Evolutionary conservation across 1,140 invertebrate genomes (phyloP).

Genomic region (Drosophila bifasciata): DNA sequence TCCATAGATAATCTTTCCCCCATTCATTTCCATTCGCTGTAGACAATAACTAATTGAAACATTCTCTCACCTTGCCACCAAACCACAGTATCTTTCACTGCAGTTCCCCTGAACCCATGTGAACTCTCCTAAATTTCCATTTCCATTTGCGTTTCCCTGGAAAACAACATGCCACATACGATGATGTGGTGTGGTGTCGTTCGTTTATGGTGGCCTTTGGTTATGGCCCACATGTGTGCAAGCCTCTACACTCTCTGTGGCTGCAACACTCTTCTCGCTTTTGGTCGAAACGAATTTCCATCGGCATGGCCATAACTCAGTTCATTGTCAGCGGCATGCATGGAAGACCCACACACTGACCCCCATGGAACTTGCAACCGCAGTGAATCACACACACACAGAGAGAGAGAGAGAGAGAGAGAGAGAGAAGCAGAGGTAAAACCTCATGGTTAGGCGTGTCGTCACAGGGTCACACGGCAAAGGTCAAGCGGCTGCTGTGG

Average conservation of each 20-base stretch:
- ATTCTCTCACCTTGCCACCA: slow-evolving; percentile 53
- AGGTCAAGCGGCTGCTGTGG: slow-evolving; percentile 66
- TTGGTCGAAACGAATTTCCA: slow-evolving; percentile 72
- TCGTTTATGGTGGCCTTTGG: slow-evolving; percentile 23
- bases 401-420: slow-evolving; percentile 13
- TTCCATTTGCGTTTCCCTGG: slow-evolving; percentile 10
- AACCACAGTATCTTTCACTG: slow-evolving; percentile 15
- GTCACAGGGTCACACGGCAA: slow-evolving; percentile 58
- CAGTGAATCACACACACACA: too few species aligned
- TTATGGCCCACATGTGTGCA: slow-evolving; percentile 43
- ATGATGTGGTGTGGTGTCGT: slow-evolving; percentile 31
- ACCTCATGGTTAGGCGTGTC: slow-evolving; percentile 56
- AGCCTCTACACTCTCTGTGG: slow-evolving; percentile 4
- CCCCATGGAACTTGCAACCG: slow-evolving; percentile 17
- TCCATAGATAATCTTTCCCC: neutral
- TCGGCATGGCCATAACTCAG: slow-evolving; percentile 74
- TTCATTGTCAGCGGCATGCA: slow-evolving; percentile 65
- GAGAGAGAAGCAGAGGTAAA: slow-evolving; percentile 18
- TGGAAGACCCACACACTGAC: slow-evolving; percentile 71
- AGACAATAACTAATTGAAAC: slow-evolving; percentile 56
- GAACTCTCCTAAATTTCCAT: slow-evolving; percentile 23
- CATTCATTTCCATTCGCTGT: neutral
- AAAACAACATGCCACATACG: slow-evolving; percentile 43
- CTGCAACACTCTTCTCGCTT: slow-evolving; percentile 52
- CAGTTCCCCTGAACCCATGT: slow-evolving; percentile 31